Evolutionary conservation across 92 coral and sea anemone genomes (phyloP), one percentile per base, ranked within the genome.

Genomic region (Palythoa grandiflora): DNA sequence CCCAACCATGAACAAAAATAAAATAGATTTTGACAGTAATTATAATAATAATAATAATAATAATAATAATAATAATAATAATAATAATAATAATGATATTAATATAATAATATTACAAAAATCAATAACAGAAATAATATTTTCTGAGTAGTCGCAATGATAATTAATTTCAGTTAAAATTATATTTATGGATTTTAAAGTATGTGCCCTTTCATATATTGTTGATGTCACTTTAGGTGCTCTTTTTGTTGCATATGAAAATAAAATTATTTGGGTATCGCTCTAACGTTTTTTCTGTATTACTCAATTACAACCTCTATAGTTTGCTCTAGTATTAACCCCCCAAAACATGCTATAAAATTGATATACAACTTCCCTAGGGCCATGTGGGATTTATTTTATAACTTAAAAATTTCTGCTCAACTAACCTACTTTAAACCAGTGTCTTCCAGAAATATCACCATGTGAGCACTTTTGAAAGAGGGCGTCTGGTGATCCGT

Each of bases 401-500:
- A 57, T 57, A 57, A 57, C 63, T 7, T 57, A 3, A 57, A 57
- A 12, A 1, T 57, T 57, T 12, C 15, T 16, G n/a, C 15, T 59
- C 65, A 59, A 59, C 65, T 59, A 59, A 59, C 65, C 65, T 3
- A 59, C 65, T 59, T 59, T 59, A 59, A 59, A 59, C 65, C 65
- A 59, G 17, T 59, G 65, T 10, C 65, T 75, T 75, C 17, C 5
- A 59, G 65, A 10, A 9, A 59, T 9, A 59, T 9, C 48, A 16
- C 71, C 88, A 71, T 85, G 88, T 35, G 88, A 50, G 72, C 88
- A 85, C 60, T 78, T 54, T 50, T 55, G 2, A 78, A 87, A 87
- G 53, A 87, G 75, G 20, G 83, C 73, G 38, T 61, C 80, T 16
- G 53, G 59, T 81, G 91, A 16, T 75, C 66, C 11, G 70, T 76